Base-by-base conservation (phyloP, 2,797 vertebrate genomes). In the Myotis findleyi region DNA sequence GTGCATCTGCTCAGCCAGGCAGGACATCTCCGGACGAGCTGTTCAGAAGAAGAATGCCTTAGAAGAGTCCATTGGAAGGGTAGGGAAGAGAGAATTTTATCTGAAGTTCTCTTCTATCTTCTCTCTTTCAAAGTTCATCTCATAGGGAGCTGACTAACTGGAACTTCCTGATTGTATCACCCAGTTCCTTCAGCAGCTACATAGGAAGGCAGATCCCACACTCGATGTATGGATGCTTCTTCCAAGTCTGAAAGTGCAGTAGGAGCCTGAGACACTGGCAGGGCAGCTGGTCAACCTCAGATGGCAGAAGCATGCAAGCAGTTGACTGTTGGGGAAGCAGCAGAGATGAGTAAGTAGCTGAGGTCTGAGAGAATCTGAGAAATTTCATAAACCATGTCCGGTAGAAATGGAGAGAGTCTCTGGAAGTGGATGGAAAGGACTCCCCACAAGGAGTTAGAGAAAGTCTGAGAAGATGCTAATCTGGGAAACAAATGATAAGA, bases 51-150 rank as follows among this genome's bases (percentile, higher is more conserved):
- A 55, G 23, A 33, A 30, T 83, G n/a, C 25, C 41, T 91, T 38
- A 38, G 27, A 72, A 62, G 3, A 76, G 27, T 18, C 14, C 9
- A 12, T 75, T 44, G 6, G 77, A 80, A 36, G 23, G 21, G 7
- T 14, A 76, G 55, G 18, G 66, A 16, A 84, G 33, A 92, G 27
- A 66, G 38, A 88, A 77, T 89, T 68, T 72, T 87, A 49, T 33
- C 36, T 62, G 6, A 90, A 55, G 33, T 68, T 76, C 51, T 76
- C 25, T 85, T 84, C 30, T 9, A 20, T 88, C 25, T 83, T 76
- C 18, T 84, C 23, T 91, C 36, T 89, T 82, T 93, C 80, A 69
- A 87, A 94, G 89, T 87, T 47, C 44, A 77, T 69, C 30, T 69
- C 13, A 64, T 2, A 59, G 21, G 51, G 62, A 53, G 27, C 38